These are phyloP conservation scores for Notechis scutatus DNA, from an alignment of 2,113 vertebrate species.

Conservation along the genomic window DNA sequence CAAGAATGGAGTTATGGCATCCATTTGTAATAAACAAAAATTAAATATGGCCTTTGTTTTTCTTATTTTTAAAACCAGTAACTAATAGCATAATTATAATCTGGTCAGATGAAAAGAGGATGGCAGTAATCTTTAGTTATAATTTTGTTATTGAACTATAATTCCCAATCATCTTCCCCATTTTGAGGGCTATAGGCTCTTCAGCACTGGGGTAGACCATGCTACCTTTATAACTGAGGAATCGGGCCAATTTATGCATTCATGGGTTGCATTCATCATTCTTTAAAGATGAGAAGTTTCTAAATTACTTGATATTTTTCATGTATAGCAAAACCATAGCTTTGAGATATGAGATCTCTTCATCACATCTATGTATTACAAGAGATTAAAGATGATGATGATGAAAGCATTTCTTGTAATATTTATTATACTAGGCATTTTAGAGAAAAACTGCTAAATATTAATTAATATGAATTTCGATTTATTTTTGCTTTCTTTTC, in stretches of 20 bases:
- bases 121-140: background rate
- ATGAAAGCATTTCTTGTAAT: background rate
- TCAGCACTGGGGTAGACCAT: background rate
- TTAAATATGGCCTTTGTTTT: background rate
- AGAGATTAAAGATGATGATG: background rate
- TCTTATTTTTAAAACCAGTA: background rate
- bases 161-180: background rate
- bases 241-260: background rate
- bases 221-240: background rate
- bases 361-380: background rate
- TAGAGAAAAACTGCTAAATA: background rate
- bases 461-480: background rate
- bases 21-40: background rate
- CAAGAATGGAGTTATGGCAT: background rate
- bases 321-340: background rate
- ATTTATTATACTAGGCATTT: background rate
- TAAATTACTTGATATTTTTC: background rate
- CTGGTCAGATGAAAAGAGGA: background rate
- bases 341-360: background rate
- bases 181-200: background rate
- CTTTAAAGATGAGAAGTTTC: background rate
- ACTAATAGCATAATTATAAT: background rate
- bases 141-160: background rate
- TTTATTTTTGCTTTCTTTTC: background rate
- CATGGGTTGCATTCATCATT: background rate